A percentile compares a stretch with the other conserved stretches of the same genome.
Evolutionary conservation across 2,888 invertebrate genomes (phyloP).

Genomic region (Hyppa rectilinea): DNA sequence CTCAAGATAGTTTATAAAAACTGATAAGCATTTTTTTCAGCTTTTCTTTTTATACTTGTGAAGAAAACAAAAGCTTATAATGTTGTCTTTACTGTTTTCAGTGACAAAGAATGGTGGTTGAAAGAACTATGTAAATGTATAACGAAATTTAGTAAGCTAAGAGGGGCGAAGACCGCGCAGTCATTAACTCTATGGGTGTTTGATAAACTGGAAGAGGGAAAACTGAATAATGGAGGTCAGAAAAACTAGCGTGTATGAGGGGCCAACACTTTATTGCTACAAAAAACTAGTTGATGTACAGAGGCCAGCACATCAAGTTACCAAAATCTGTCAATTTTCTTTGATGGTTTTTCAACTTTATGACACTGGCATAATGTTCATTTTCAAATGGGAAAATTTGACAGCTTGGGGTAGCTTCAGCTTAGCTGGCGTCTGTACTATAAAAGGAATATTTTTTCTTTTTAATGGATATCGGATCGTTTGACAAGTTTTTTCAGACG

Average conservation of each 20-base stretch:
- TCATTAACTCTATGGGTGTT: constrained; percentile 65
- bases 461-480: constrained; percentile 2
- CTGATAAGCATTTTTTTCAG: constrained; percentile 46
- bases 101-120: constrained; percentile 33
- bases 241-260: constrained; percentile 44
- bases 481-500: constrained; percentile 46
- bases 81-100: constrained; percentile 25
- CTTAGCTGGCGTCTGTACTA: no score
- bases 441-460: constrained; percentile 38
- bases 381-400: no score
- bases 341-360: no score
- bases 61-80: constrained; percentile 45
- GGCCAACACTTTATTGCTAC: constrained; percentile 46
- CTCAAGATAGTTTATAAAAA: constrained; percentile 49
- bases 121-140: constrained; percentile 55
- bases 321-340: no score
- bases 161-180: constrained; percentile 49
- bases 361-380: no score
- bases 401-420: no score
- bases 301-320: no score
- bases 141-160: constrained; percentile 31
- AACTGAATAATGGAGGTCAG: constrained; percentile 42
- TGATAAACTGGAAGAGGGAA: constrained; percentile 59
- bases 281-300: constrained; percentile 41
- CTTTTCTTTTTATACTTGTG: constrained; percentile 28